Base-by-base conservation (phyloP, 2,113 vertebrate genomes). In the Geococcyx californianus region DNA sequence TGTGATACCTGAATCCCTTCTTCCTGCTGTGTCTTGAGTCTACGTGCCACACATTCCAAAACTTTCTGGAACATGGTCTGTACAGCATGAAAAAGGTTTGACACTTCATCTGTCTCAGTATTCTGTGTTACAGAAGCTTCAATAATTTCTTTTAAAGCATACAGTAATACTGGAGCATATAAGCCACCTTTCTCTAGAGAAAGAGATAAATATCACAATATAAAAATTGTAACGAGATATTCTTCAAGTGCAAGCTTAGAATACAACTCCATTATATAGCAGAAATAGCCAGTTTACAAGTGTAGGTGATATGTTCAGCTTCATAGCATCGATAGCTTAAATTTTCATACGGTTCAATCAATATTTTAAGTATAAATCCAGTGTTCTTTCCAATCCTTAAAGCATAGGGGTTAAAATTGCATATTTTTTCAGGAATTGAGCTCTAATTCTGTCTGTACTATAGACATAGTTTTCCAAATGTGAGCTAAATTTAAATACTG, bases 1-100 rank as follows among this genome's bases (percentile, higher is more conserved):
- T 12, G 52, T 1, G 8, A 84, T 97, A 99, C 99, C 98, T 97
- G 97, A 74, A 98, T 95, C 31, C 98, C 98, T 95, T 98, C 98
- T 77, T 99, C 98, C 2, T 95, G 98, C 24, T 98, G 95, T 83
- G 98, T 98, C 87, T 95, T 98, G 31, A 99, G 97, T 49, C 68
- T 93, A 10, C 84, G 51, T 17, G 98, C 98, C 51, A 99, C 82
- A 47, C 98, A 97, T 96, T 99, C 98, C 69, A 99, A 92, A 84
- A 98, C 96, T 92, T 98, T 99, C 96, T 99, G 98, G 96, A 99
- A 99, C 33, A 99, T 87, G 5, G 98, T 98, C 86, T 98, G 98
- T 63, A 99, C 95, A 70, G 97, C 92, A 12, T 96, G 95, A 81
- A 99, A 95, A 64, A 98, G 74, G 26, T 97, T 54, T 47, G 84